Base-by-base conservation (phyloP, 2,888 invertebrate species). In the Fragum whitleyi region DNA sequence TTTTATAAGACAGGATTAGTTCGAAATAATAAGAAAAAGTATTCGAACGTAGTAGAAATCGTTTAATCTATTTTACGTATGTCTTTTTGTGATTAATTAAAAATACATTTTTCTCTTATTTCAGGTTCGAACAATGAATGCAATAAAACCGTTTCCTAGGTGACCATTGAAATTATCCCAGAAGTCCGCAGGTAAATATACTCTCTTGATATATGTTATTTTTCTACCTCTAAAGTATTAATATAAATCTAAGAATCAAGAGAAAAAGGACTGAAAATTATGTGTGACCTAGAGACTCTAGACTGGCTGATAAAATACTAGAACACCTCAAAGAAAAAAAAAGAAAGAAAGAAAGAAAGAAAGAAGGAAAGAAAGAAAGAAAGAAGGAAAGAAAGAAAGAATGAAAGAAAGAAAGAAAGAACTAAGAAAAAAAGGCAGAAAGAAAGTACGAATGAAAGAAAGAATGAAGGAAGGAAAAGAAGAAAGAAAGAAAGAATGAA, bases 111-210 rank as follows among this genome's bases (percentile, higher is more conserved):
- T 42, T 39, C 1, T 57, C 57, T 75, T 36, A 55, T 77, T 77
- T 26, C 77, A 77, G 77, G 77, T 73, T 68, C 72, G 39, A 42
- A 57, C 32, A 28, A 57, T 73, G 73, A 73, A 57, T 68, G 55
- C 32, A 53, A 67, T 61, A 68, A 61, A 61, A n/a, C 32, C 55
- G 77, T 77, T 77, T 47, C 77, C 77, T 77, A 77, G 77, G 77
- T 59, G 67, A 77, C 73, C 67, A 19, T 14, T 19, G 32, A 23
- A 14, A 57, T 23, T 23, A 23, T 32, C 29, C 39, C n/a, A 16
- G 28, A 19, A 11, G 1, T 14, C 55, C 21, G 59, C 71, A 71
- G 71, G 71, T 71, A 71, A 39, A 9, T 19, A 57, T 36, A 6
- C 5, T 36, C 32, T 36, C 9, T 36, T 36, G 32, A n/a, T n/a